A percentile compares a stretch with the other conserved stretches of the same genome.
Conservation (phyloP, 2,113 vertebrate species). For the Marcusenius ussheri region DNA sequence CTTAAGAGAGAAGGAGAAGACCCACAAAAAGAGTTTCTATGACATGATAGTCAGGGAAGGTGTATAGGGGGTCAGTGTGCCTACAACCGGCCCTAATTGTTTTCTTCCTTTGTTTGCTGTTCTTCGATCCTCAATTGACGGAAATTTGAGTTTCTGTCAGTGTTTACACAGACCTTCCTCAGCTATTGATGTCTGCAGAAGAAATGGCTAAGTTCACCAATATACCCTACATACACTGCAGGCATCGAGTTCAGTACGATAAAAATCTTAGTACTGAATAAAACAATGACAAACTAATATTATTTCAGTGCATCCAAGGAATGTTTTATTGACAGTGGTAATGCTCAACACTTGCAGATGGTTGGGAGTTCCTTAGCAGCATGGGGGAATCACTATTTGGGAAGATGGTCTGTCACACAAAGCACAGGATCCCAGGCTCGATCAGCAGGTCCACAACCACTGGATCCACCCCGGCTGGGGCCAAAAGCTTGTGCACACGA, state of each 20-base stretch:
- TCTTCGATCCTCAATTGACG: not conserved
- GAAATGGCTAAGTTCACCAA: not conserved
- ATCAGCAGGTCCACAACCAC: not conserved
- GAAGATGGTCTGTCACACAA: not conserved
- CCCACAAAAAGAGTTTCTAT: not conserved
- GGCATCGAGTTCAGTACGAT: not conserved
- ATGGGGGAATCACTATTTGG: not conserved
- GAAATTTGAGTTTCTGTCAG: not conserved
- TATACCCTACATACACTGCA: not conserved
- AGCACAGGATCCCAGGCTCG: not conserved
- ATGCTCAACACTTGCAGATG: not conserved
- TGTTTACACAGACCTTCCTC: not conserved
- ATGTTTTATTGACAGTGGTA: not conserved
- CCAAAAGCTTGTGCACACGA: no score
- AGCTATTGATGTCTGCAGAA: not conserved
- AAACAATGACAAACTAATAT: not conserved
- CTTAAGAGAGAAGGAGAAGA: not conserved
- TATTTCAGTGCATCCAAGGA: not conserved
- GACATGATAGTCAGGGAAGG: not conserved
- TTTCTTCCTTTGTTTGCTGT: not conserved
- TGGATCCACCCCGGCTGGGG: no score
- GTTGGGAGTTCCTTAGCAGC: not conserved
- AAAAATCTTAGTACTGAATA: not conserved
- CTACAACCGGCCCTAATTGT: not conserved
- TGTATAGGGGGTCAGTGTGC: not conserved